Conservation (phyloP, 2,113 vertebrate species). For the cattle (Bos taurus) region ARS-UCD2.0 NC_037331.1:89300501-89301000, state of each 20-base stretch:
- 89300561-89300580: not conserved
- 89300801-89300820: not conserved
- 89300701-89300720: not conserved
- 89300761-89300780: not conserved
- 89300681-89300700: not conserved
- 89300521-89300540: not conserved
- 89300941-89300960: not conserved
- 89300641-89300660: not conserved
- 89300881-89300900: not conserved
- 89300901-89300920: not conserved
- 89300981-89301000: not conserved
- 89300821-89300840: not conserved
- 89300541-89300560: not conserved
- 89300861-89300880: not conserved
- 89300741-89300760: not conserved
- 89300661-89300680: not conserved
- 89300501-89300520: not conserved
- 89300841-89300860: not conserved
- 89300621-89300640: accelerated
- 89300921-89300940: not conserved
- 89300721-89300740: not conserved
- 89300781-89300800: not conserved
- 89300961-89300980: not conserved
- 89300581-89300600: not conserved
- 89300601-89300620: not conserved